phyloP scores from a whole-genome alignment of 1,140 invertebrate species.

The Lepidurus packardi region DNA sequence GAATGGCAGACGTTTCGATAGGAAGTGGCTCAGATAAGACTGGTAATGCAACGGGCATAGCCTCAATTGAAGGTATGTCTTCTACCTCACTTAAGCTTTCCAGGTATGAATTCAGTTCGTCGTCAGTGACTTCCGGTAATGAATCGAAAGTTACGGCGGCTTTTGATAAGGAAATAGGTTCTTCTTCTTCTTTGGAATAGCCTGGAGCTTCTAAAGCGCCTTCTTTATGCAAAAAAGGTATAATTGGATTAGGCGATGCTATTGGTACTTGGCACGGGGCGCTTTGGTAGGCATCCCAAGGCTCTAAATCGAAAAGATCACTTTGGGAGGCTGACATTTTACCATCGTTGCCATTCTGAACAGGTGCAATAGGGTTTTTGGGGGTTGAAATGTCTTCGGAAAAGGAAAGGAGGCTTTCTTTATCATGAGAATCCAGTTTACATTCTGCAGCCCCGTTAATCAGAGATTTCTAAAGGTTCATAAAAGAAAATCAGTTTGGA shows the following conservation, averaged over 20 bases:
- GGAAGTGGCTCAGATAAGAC: background rate
- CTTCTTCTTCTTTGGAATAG: background rate
- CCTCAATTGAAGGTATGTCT: background rate
- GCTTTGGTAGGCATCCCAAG: background rate
- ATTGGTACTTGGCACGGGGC: background rate
- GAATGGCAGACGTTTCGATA: background rate
- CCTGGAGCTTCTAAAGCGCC: background rate
- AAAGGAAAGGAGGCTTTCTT: background rate
- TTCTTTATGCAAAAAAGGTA: background rate
- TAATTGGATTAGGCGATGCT: background rate
- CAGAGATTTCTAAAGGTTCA: background rate
- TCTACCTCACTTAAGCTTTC: background rate
- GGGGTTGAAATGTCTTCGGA: background rate
- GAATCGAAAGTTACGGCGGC: background rate
- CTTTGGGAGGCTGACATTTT: background rate
- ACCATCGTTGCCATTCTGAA: background rate
- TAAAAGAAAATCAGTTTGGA: background rate
- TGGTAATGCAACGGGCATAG: background rate
- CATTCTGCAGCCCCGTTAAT: background rate
- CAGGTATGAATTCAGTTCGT: background rate
- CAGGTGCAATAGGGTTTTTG: background rate
- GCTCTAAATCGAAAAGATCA: background rate
- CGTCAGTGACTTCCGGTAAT: background rate
- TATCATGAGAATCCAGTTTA: background rate
- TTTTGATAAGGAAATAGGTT: background rate